Evolutionary conservation across 2,113 vertebrate genomes (phyloP), one percentile per base, ranked within the genome.

Genomic region (Dasyurus viverrinus): DNA sequence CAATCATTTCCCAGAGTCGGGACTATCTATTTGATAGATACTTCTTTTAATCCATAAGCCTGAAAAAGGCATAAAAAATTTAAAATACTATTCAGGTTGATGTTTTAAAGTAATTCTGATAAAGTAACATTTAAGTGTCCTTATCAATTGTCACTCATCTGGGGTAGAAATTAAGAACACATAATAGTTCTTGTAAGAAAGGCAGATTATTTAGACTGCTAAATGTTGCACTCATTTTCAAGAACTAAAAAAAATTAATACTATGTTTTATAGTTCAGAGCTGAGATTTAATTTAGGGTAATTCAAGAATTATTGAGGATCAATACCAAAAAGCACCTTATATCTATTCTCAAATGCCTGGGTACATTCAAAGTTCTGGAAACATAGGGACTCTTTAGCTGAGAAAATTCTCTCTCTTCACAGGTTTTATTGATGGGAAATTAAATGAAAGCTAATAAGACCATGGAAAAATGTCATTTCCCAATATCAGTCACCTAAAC

Each of bases 121-220:
- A 16, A 84, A 42, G n/a, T 23, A 84, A 84, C n/a, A 84, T 19
- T 84, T 42, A 68, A 68, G 50, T 94, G 92, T 36, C 22, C 16
- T 92, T 47, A 91, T 57, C 47, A 90, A 94, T 91, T 42, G 6
- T 36, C 25, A 53, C 95, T 92, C 57, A 94, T 10, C 11, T 23
- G 36, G 42, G 53, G 3, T 3, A 95, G 55, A 89, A 94, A 93
- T 22, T 60, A 91, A 55, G n/a, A 27, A 92, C 3, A 27, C 50
- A 60, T 42, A 90, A 93, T 93, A 95, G 25, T 76, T 46, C 89
- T 95, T 89, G 47, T 6, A 94, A 94, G 47, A 90, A 96, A 95
- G 22, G 89, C 48, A 90, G 52, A 9, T 11, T 95, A 25, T 95
- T 12, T 6, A 89, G 60, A 12, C 30, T 52, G 36, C 10, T 9